phyloP scores from a whole-genome alignment of 2,113 vertebrate species.

The Furnarius figulus region DNA sequence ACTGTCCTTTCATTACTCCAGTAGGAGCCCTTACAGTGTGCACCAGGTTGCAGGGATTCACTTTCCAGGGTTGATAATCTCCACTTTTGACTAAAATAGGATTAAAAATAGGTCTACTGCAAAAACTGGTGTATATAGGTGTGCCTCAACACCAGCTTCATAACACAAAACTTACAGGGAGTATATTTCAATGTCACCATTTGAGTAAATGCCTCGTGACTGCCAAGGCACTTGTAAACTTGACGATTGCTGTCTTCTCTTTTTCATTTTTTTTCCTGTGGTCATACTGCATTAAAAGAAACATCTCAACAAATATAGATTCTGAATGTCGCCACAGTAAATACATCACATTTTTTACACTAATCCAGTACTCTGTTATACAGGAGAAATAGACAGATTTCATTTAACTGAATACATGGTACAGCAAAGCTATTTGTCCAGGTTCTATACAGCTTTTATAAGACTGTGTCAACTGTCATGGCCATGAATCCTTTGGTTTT shows the following conservation, averaged over 20 bases:
- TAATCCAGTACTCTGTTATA: neutral
- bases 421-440: neutral
- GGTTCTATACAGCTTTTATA: neutral
- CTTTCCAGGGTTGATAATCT: accelerated
- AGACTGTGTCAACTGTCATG: neutral
- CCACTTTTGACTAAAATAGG: neutral
- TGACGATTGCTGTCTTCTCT: neutral
- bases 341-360: neutral
- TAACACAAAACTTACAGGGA: neutral
- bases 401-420: neutral
- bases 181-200: accelerated
- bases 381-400: neutral
- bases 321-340: neutral
- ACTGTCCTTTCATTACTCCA: neutral
- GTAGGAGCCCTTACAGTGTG: accelerated
- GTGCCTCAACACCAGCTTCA: neutral
- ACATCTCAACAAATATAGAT: neutral
- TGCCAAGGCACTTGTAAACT: neutral
- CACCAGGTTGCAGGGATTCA: too few species aligned
- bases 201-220: neutral
- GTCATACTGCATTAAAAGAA: neutral
- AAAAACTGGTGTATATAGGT: neutral
- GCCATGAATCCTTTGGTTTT: neutral
- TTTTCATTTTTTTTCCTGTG: too few species aligned
- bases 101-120: neutral